Percentiles rank a stretch among this genome's conserved stretches.
These are phyloP conservation scores for Catharus ustulatus DNA, from an alignment of 2,797 vertebrate species.

Conservation along the genomic window DNA sequence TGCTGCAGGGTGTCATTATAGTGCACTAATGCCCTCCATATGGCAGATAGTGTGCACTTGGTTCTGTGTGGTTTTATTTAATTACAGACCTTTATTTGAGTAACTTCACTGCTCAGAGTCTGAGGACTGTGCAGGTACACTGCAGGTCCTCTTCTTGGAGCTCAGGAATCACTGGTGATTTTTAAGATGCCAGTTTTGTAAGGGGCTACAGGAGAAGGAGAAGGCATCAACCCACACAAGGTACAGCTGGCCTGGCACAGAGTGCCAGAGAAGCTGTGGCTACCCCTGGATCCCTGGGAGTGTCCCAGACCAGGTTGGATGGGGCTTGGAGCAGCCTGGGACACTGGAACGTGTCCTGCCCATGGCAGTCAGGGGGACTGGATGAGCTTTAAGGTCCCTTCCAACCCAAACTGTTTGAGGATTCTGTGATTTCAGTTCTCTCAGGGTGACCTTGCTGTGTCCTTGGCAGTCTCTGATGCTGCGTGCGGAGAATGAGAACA, in stretches of 20 bases:
- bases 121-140: neutral
- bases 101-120: neutral
- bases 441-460: neutral
- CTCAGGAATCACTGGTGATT: neutral
- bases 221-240: neutral
- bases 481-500: neutral
- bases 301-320: neutral
- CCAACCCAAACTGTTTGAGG: neutral
- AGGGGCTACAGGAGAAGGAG: neutral
- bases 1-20: slow-evolving; percentile 19
- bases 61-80: slow-evolving; percentile 11
- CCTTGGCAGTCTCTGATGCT: slow-evolving; percentile 23
- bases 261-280: neutral
- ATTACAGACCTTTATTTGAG: neutral
- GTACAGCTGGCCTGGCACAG: neutral
- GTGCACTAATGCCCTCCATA: neutral
- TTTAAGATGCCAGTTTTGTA: neutral
- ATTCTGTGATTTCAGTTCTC: neutral
- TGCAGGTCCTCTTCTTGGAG: neutral
- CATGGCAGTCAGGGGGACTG: neutral
- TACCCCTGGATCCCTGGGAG: neutral
- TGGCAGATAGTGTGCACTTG: neutral
- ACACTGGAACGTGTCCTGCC: neutral
- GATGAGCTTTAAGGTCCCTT: neutral
- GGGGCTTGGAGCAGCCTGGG: neutral